A percentile compares a stretch with the other conserved stretches of the same genome.
Conservation (phyloP, 2,888 invertebrate species). For the Lasiommata megera region DNA sequence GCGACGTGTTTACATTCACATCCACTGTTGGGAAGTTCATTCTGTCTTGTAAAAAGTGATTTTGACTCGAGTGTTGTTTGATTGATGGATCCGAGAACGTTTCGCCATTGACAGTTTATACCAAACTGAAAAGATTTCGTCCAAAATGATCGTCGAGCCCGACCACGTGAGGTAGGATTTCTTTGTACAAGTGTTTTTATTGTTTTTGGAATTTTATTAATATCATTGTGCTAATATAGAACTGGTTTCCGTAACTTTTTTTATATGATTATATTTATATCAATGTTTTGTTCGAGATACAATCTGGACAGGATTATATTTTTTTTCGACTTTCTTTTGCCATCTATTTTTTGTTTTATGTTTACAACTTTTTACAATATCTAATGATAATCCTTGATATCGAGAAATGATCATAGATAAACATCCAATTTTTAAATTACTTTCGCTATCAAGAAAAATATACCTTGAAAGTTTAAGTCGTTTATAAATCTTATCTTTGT, state of each 20-base stretch:
- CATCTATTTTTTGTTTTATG: background rate
- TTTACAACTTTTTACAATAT: too few species aligned
- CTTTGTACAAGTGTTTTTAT: slow-evolving; percentile 60
- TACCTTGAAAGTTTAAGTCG: background rate
- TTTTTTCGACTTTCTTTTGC: background rate
- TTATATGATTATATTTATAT: background rate
- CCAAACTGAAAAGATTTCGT: slow-evolving; percentile 70
- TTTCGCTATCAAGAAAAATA: background rate
- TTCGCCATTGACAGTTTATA: slow-evolving; percentile 54
- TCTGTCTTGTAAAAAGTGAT: slow-evolving; percentile 58
- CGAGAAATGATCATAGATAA: background rate
- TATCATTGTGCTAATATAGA: slow-evolving; percentile 35
- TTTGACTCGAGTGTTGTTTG: slow-evolving; percentile 60
- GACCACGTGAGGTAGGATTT: slow-evolving; percentile 76
- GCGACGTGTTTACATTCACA: slow-evolving; percentile 75
- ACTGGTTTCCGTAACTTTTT: background rate
- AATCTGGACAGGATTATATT: background rate
- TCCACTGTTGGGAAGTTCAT: slow-evolving; percentile 62
- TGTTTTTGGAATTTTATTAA: slow-evolving; percentile 46
- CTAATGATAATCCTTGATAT: too few species aligned
- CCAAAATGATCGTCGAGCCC: slow-evolving; percentile 78
- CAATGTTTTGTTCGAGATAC: background rate
- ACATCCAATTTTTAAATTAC: background rate
- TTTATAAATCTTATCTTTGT: slow-evolving; percentile 5
- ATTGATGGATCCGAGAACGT: slow-evolving; percentile 70